Base-by-base conservation (phyloP, 2,113 vertebrate species). In the Megaceryle maxima region DNA sequence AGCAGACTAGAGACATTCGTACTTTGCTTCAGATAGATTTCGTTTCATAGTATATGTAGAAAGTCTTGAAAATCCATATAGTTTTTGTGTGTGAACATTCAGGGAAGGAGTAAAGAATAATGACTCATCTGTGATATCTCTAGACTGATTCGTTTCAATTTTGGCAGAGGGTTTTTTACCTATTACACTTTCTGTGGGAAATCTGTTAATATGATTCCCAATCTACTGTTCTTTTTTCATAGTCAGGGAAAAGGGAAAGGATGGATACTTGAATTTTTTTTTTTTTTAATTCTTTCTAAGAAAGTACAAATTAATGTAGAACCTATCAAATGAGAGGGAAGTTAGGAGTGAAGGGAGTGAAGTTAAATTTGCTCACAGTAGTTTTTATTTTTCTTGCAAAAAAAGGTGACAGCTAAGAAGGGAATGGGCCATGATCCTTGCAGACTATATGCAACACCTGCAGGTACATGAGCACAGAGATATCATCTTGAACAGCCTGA, bases 401-500 rank as follows among this genome's bases (percentile, higher is more conserved):
- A 88, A 79, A 94, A 88, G 63, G 70, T 92, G 96, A 92, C 92
- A 93, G 81, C 69, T 59, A 81, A 17, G 83, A 93, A 90, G 69
- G 76, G 53, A 90, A 88, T 60, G 94, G 94, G 92, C 94, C 80
- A 43, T 80, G 91, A 92, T 91, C 92, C 92, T 82, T 92, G 55
- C 80, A 82, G 88, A 46, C 77, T 96, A 46, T 93, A 33, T 89
- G 91, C 83, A 94, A 24, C 81, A 94, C 88, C 88, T 94, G 83
- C 50, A 2, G 68, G n/a, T 92, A 90, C 66, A 53, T 24, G 84
- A 79, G 83, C 69, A 3, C 12, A 26, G 83, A 95, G 90, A 84
- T 88, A 94, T 95, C 92, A 91, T 94, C 90, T 62, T 72, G 44
- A 96, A 73, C 88, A 94, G 80, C 44, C 91, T 84, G 87, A 90